Evolutionary conservation across 2,888 invertebrate species (phyloP).

Genomic region (Trilocha varians): DNA sequence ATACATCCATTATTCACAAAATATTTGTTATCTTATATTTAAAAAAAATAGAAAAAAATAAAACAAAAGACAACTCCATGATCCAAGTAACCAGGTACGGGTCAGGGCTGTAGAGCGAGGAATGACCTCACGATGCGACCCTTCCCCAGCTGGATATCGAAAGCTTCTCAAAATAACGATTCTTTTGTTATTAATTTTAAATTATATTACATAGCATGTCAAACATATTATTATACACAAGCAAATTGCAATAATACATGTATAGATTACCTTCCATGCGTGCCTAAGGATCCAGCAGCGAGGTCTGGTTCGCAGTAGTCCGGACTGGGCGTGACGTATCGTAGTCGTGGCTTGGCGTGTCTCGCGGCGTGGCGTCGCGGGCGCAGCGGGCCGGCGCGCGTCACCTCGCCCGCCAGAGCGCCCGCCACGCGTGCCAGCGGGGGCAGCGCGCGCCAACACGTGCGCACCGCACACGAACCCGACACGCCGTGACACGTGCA

Average conservation of each 20-base stretch:
- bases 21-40: no score
- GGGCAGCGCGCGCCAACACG: slow-evolving; percentile 85
- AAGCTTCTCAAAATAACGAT: no score
- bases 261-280: slow-evolving; percentile 77
- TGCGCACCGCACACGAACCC: slow-evolving; percentile 86
- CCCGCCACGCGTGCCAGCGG: slow-evolving; percentile 75
- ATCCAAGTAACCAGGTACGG: no score
- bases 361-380: slow-evolving; percentile 41
- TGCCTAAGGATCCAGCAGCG: slow-evolving; percentile 83
- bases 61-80: no score
- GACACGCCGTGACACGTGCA: slow-evolving; percentile 91
- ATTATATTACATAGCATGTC: no score
- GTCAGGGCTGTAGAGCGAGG: no score
- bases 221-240: not conserved
- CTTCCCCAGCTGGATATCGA: no score
- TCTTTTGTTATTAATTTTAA: no score
- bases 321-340: slow-evolving; percentile 85
- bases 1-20: no score
- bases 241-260: not conserved
- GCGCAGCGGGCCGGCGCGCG: slow-evolving; percentile 53
- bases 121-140: no score
- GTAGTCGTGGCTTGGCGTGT: slow-evolving; percentile 73
- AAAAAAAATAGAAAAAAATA: no score
- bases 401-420: slow-evolving; percentile 51
- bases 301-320: slow-evolving; percentile 86